A percentile compares a stretch with the other conserved stretches of the same genome.
Conservation (phyloP, 2,888 invertebrate genomes). For the Cylindroiulus punctatus region DNA sequence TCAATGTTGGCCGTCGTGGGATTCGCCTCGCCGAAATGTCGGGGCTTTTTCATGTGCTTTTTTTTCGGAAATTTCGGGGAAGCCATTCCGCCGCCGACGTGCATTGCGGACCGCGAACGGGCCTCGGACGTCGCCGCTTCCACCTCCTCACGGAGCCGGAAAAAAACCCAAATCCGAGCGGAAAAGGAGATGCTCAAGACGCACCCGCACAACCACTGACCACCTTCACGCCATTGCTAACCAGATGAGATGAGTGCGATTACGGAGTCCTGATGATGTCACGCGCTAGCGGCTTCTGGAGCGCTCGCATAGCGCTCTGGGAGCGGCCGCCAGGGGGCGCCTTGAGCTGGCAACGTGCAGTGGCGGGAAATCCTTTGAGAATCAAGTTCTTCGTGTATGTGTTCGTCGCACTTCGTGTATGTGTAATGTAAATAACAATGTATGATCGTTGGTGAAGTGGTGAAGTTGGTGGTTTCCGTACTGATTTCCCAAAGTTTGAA, state of each 20-base stretch:
- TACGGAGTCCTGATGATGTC: background rate
- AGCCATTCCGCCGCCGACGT: slow-evolving; percentile 57
- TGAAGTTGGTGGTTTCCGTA: no score
- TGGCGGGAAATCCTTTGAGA: no score
- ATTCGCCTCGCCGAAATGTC: slow-evolving; percentile 44
- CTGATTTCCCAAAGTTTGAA: no score
- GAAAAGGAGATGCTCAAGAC: background rate
- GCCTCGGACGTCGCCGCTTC: background rate
- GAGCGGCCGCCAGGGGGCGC: background rate
- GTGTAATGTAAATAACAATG: no score
- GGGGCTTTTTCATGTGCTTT: slow-evolving; percentile 53
- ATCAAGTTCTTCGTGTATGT: no score
- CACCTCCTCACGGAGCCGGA: background rate
- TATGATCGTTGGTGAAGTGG: no score
- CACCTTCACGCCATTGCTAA: background rate
- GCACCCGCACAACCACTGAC: background rate
- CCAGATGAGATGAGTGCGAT: background rate
- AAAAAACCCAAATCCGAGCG: background rate
- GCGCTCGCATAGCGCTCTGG: background rate
- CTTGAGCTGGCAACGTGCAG: background rate
- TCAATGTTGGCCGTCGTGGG: slow-evolving; percentile 55
- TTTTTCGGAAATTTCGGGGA: slow-evolving; percentile 58
- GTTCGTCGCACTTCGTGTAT: no score
- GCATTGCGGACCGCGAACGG: slow-evolving; percentile 53
- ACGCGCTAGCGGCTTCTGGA: background rate